Evolutionary conservation across 1,140 invertebrate genomes (phyloP), one percentile per base, ranked within the genome.

Genomic region (Panonychus citri): DNA sequence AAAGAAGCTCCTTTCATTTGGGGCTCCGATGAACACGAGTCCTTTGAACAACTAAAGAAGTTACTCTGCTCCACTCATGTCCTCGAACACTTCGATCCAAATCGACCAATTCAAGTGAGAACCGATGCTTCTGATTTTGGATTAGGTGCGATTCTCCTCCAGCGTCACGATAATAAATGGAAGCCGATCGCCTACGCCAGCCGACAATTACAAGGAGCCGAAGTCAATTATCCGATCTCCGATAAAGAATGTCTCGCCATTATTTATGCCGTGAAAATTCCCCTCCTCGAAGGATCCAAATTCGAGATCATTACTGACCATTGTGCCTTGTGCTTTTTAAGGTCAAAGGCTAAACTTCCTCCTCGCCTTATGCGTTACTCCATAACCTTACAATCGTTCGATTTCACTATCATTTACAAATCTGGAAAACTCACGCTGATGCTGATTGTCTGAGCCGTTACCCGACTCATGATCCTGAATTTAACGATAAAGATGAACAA

Each of bases 21-120:
- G 59, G 56, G 30, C 0, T 21, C 53, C 0, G 61, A 60, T 15
- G 42, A 66, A 2, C 43, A 62, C 15, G 1, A 54, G 55, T 65
- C 69, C 0, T 73, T 74, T 58, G 55, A 64, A 13, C 39, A 63
- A n/a, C 69, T 65, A 57, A 74, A 73, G 60, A 17, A 60, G 19
- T 61, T 40, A 19, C 53, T 74, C 12, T 61, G 60, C 8, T 48
- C 53, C 25, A 26, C 39, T 21, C 39, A 58, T 25, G 12, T 53
- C 13, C 26, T 64, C 7, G 50, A n/a, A 12, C 57, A 59, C 7
- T 61, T 56, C 30, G 57, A 59, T 13, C 40, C 54, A 17, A 39
- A 34, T 15, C 12, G 27, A 21, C 50, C 34, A 13, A 24, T 46
- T 5, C 49, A 49, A 51, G 12, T 65, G n/a, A 53, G 40, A n/a